These are phyloP conservation scores for Pangasius sanitwongsei DNA, from an alignment of 2,797 vertebrate species.

Conservation along the genomic window DNA sequence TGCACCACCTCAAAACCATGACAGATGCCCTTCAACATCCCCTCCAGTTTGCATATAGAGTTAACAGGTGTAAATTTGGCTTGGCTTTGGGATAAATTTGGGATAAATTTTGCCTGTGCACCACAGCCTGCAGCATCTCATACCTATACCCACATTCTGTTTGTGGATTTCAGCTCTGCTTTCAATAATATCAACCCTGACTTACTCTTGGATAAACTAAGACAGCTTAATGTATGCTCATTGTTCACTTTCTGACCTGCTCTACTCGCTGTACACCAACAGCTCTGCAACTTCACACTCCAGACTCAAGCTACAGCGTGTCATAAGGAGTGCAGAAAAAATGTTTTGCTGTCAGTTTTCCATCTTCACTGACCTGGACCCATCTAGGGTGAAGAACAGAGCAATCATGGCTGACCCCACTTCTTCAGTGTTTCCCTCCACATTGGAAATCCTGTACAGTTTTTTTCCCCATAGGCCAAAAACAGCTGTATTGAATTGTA, in stretches of 20 bases:
- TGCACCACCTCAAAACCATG: not conserved
- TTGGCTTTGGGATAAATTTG: no score
- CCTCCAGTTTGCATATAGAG: not conserved
- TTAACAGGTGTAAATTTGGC: not conserved
- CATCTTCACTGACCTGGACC: not conserved
- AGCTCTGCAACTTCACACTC: no score
- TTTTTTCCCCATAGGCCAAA: not conserved
- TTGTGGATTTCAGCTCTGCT: not conserved
- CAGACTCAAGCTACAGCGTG: no score
- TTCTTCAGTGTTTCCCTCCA: not conserved
- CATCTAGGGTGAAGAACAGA: not conserved
- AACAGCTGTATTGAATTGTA: no score
- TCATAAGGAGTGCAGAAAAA: no score
- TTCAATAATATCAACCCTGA: not conserved
- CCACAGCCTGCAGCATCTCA: not conserved
- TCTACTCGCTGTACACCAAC: not conserved
- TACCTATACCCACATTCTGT: not conserved
- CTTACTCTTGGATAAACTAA: not conserved
- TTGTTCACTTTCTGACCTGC: not conserved
- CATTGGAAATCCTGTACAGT: not conserved
- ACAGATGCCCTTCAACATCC: not conserved
- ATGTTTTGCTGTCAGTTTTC: not conserved
- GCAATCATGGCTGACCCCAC: not conserved
- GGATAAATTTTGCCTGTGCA: not conserved
- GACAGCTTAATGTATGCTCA: not conserved